Evolutionary conservation across 2,888 invertebrate genomes (phyloP), one percentile per base, ranked within the genome.

Genomic region (Drosophila neonasuta): DNA sequence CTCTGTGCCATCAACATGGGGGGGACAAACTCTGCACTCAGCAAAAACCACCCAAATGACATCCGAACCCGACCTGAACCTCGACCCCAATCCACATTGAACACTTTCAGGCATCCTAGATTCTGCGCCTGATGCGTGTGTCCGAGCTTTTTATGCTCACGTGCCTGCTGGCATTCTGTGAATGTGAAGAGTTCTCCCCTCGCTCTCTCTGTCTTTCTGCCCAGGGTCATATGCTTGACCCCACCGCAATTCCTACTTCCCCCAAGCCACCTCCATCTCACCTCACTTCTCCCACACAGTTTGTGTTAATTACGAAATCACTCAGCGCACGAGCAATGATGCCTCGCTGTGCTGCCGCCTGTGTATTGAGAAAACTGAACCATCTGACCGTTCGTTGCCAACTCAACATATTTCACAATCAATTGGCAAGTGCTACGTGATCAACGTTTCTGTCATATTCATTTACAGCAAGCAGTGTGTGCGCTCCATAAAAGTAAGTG

Each of bases 261-360:
- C 24, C 24, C 24, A 1, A 24, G 24, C 24, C 24, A 17, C 49
- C 32, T 29, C 17, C 5, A 32, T 10, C 32, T 20, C 4, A 20
- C 20, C 20, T 20, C 20, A 20, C 20, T 56, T 58, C 56, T 59
- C 51, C 60, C 69, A 58, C 68, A 52, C 65, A 24, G 6, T 78
- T 66, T 74, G 79, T 81, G 81, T 87, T 83, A 83, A 83, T 83
- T 87, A 86, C 87, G 71, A 87, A 83, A 83, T 86, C 84, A 80
- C 84, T 86, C 73, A 78, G 72, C 64, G 68, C 52, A 59, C 52
- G 46, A 46, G 44, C 36, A 10, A n/a, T 5, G 24, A 36, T 36
- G 36, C 17, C 60, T 49, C 68, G 67, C 44, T 44, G 15, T 32
- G 45, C 45, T 34, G 34, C 4, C 32, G 34, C 4, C 3, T 32